phyloP scores from a whole-genome alignment of 1,140 invertebrate genomes.

The Apis dorsata region DNA sequence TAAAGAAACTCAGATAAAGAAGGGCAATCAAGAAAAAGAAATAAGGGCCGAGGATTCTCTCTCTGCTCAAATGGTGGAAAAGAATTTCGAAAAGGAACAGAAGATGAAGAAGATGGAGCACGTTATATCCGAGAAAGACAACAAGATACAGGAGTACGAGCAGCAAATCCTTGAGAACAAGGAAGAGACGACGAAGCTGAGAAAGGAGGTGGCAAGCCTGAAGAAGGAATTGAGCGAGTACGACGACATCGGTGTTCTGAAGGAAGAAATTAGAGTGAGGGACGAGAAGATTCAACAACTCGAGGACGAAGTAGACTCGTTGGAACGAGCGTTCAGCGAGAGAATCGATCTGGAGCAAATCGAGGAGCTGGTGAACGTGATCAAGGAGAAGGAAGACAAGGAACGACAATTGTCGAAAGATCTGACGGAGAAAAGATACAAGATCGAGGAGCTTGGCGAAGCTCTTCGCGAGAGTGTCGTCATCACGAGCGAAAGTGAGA shows the following conservation, averaged over 20 bases:
- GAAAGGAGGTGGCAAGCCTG: constrained; percentile 56
- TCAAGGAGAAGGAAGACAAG: constrained; percentile 71
- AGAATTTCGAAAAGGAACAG: constrained; percentile 58
- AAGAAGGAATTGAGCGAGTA: constrained; percentile 63
- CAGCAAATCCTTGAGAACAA: constrained; percentile 67
- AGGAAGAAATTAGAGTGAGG: constrained; percentile 71
- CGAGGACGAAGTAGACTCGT: constrained; percentile 71
- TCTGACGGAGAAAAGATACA: constrained; percentile 57
- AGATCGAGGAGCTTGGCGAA: constrained; percentile 70
- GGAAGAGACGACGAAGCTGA: constrained; percentile 62
- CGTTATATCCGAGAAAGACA: constrained; percentile 69
- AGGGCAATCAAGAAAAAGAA: neutral
- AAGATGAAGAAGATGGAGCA: constrained; percentile 75
- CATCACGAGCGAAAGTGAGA: constrained; percentile 84
- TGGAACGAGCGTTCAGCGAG: constrained; percentile 72
- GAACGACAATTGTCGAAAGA: constrained; percentile 63
- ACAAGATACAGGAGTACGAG: constrained; percentile 69
- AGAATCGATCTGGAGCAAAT: constrained; percentile 74
- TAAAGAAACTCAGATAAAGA: neutral
- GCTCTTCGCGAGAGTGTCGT: constrained; percentile 84
- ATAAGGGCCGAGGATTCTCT: neutral
- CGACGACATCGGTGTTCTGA: constrained; percentile 66
- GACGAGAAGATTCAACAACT: constrained; percentile 68
- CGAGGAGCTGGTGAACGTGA: constrained; percentile 69
- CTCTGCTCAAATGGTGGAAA: neutral